Conservation (phyloP, 1,140 invertebrate genomes). For the Camponotus pennsylvanicus region DNA sequence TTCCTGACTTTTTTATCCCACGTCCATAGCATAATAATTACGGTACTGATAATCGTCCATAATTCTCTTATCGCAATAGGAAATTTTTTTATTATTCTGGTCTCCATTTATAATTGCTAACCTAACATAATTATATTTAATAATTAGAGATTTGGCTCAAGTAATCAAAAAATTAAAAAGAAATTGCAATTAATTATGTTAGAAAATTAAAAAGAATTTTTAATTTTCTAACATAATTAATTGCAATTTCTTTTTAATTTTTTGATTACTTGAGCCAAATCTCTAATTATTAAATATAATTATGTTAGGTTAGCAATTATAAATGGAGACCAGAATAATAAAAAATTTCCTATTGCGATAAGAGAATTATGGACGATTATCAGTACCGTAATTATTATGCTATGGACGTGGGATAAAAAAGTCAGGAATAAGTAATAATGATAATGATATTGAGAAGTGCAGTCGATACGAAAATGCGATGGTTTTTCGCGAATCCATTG, state of each 20-base stretch:
- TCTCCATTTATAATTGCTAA: neutral
- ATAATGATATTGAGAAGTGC: conserved; percentile 33
- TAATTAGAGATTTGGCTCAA: too few species aligned
- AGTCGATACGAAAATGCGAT: conserved; percentile 17
- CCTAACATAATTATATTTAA: too few species aligned
- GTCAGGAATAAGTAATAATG: conserved; percentile 20
- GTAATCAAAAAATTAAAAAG: too few species aligned
- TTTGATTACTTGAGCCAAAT: too few species aligned
- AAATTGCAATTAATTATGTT: too few species aligned
- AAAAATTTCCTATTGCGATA: conserved; percentile 3
- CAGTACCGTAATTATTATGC: neutral
- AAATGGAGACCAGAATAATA: neutral
- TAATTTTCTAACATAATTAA: too few species aligned
- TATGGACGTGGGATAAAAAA: conserved; percentile 8
- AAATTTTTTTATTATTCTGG: conserved; percentile 11
- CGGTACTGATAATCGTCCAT: neutral
- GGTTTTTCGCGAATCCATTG: conserved; percentile 36
- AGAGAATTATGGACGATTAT: conserved; percentile 16
- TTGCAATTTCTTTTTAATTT: too few species aligned
- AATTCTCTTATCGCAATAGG: conserved; percentile 1
- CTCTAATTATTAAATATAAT: too few species aligned
- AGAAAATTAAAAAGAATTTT: too few species aligned
- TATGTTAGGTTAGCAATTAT: neutral
- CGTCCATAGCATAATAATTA: neutral
- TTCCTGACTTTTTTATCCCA: conserved; percentile 5